These are phyloP conservation scores for Crocodylus rhombifer DNA, from an alignment of 2,797 vertebrate species.

Conservation along the genomic window DNA sequence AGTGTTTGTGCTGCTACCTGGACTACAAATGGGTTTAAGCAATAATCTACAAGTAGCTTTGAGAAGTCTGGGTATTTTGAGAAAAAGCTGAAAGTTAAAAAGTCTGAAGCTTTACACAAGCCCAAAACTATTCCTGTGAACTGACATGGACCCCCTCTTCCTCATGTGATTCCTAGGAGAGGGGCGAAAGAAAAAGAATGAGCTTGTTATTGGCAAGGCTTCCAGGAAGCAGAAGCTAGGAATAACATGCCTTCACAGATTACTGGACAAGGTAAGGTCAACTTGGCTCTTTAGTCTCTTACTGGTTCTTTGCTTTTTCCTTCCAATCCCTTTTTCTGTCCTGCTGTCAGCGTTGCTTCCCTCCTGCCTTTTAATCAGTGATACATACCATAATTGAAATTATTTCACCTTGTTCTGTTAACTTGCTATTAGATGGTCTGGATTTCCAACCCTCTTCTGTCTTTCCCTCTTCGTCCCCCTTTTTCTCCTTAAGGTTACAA, in stretches of 20 bases:
- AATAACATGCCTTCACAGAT: neutral
- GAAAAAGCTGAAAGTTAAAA: neutral
- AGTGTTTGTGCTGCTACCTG: accelerated
- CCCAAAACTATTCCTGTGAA: neutral
- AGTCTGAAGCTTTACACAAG: neutral
- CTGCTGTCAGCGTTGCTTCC: neutral
- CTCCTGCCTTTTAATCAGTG: too few species aligned
- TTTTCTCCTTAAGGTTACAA: neutral
- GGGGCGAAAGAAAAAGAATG: neutral
- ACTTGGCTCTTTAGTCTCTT: neutral
- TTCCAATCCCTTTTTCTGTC: neutral
- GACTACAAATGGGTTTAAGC: neutral
- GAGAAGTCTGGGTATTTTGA: neutral
- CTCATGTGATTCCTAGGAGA: neutral
- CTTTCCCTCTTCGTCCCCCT: neutral
- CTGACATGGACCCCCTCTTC: neutral
- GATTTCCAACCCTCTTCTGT: too few species aligned
- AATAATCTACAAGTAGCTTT: neutral
- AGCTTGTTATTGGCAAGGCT: neutral
- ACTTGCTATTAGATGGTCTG: too few species aligned
- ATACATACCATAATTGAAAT: too few species aligned
- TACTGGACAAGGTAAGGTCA: neutral
- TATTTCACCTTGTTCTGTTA: too few species aligned
- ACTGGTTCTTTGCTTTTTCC: neutral
- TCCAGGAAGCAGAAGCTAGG: neutral